phyloP scores from a whole-genome alignment of 2,888 invertebrate genomes.

The Eilema caniola region DNA sequence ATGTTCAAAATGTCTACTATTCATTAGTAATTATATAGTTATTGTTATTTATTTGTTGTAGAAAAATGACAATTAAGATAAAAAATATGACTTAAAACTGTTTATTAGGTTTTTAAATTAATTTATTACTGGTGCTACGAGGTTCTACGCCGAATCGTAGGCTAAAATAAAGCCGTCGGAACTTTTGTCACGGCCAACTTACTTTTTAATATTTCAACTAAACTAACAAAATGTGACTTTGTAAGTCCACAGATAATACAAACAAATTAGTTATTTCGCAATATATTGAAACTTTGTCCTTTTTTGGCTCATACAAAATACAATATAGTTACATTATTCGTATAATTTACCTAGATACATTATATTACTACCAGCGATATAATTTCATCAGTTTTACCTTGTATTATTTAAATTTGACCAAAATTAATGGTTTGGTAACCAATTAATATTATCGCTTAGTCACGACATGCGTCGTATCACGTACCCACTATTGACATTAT shows the following conservation, averaged over 20 bases:
- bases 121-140: constrained; percentile 51
- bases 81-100: constrained; percentile 5
- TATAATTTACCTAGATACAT: neutral
- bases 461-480: constrained; percentile 24
- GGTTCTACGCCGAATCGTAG: constrained; percentile 70
- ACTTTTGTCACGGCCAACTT: constrained; percentile 56
- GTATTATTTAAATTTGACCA: constrained; percentile 14
- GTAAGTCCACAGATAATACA: neutral
- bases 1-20: constrained; percentile 11
- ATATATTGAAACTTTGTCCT: neutral
- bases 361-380: neutral
- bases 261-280: neutral
- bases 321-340: too few species aligned
- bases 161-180: constrained; percentile 84
- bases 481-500: constrained; percentile 61
- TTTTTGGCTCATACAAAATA: neutral
- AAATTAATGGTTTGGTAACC: constrained; percentile 7
- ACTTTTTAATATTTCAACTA: constrained; percentile 16
- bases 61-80: neutral
- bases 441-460: constrained; percentile 28
- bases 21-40: neutral
- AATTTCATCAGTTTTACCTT: constrained; percentile 5
- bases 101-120: constrained; percentile 31
- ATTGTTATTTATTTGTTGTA: neutral
- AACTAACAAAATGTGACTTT: neutral